Base-by-base conservation (phyloP, 2,113 vertebrate species). In the Odocoileus virginianus region DNA sequence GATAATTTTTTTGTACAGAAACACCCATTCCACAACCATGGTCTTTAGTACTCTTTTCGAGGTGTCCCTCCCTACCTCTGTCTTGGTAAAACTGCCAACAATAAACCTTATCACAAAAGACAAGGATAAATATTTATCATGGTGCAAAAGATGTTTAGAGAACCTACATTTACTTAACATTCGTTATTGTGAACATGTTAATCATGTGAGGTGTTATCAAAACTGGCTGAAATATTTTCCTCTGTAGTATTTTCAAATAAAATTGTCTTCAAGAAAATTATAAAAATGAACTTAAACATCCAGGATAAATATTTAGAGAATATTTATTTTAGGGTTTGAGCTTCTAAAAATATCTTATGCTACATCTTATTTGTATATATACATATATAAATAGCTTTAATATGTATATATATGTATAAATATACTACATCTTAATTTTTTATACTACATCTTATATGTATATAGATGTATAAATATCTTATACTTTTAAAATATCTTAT, bases 1-100 rank as follows among this genome's bases (percentile, higher is more conserved):
- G 99, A 99, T 99, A 98, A 98, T 98, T 99, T 98, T 99, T 33
- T 95, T 98, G 90, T 96, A 87, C 76, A 85, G 95, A 96, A 98
- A 97, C 81, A 98, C 95, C 43, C 58, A 94, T 93, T 94, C 64
- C 76, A 88, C 54, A 89, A 16, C 17, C 76, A 76, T 30, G 30
- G 30, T 93, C 88, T 76, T 85, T 85, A 9, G 45, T 30, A 43
- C 21, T 55, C 12, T 67, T 64, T 89, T 88, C 58, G n/a, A 93
- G 60, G 60, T 79, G 33, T 23, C 11, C 58, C 21, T 64, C n/a
- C 43, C 40, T 16, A 89, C 30, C 36, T 76, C 61, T 47, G 54
- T 6, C 17, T 76, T 58, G 10, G 84, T 84, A 55, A 87, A 60
- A 86, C 23, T 88, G 40, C 7, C 54, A 71, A 83, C 50, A 91